Base-by-base conservation (phyloP, 2,888 invertebrate species). In the Nasonia oneida region DNA sequence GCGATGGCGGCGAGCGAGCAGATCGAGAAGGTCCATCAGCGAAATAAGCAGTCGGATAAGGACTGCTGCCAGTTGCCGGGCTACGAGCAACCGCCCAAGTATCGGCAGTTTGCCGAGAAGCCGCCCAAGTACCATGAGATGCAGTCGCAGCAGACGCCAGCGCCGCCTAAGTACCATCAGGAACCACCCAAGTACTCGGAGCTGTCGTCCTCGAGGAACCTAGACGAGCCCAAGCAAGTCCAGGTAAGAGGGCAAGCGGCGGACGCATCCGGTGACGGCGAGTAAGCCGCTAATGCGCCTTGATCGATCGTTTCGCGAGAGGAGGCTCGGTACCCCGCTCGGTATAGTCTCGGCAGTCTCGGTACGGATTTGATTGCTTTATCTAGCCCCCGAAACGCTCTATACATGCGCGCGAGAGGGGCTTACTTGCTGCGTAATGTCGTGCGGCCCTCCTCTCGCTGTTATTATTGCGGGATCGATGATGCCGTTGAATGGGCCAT, bases 91-190 rank as follows among this genome's bases (percentile, higher is more conserved):
- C 81, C 81, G 6, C 80, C 80, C 33, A 80, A 91, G 88, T 93
- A 93, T 87, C 89, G 92, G 37, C 91, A 91, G 42, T 90, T 90
- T 83, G 37, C 70, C 18, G 93, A 93, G 47, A 90, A 90, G 47
- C 92, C 92, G 8, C 93, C 93, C 3, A 90, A 89, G 77, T 93
- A 93, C 79, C 93, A 93, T 81, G 93, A 93, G 82, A 88, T 89
- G 18, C 92, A 14, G 92, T 92, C 89, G 18, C 92, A 14, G 92
- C 92, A n/a, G 47, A 18, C 42, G 39, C 39, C 47, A 12, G 14
- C 53, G 23, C 73, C 81, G 1, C 93, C 93, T 0, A 92, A 91
- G 85, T 91, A 91, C 87, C 90, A 89, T 88, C 90, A 87, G 78
- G 92, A 91, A 77, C 91, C 91, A 37, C 91, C 92, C 0, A 92